Evolutionary conservation across 2,113 vertebrate genomes (phyloP), one percentile per base, ranked within the genome.

Genomic region (Reinhardtius hippoglossoides): DNA sequence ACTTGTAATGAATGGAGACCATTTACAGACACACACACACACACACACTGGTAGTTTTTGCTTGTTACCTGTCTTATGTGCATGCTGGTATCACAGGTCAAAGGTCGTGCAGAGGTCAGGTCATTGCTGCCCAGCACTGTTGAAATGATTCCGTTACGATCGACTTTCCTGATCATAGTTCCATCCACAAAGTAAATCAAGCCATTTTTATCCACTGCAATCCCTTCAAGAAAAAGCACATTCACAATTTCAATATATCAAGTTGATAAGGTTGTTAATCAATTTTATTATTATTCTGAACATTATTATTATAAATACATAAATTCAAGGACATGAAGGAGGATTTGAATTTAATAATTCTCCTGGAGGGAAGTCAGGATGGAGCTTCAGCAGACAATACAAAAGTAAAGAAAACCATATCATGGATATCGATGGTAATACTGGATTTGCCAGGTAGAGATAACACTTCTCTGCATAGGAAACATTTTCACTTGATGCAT

Each of bases 31-130:
- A 35, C 31, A 35, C 7, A 9, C 31, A 35, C 31, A 27, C 27
- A 35, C 31, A 35, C 1, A 8, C 31, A 35, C 31, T 8, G 31
- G 31, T 35, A 7, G 8, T 9, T 35, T 35, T 35, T 50, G 31
- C 18, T 15, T 35, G 21, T 64, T 64, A 99, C 98, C 98, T 99
- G 97, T 92, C 97, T 96, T 78, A 99, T 99, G 82, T 99, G 97
- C 97, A 99, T 99, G 94, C 97, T 99, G n/a, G 96, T 98, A 78
- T 99, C 98, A 54, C 98, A 99, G 58, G 97, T 99, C 46, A 99
- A 83, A 82, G 98, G 98, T 76, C 97, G 95, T 71, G 97, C 97
- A 14, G 98, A 99, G 3, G 97, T 99, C 83, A 99, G 93, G 85
- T 99, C 98, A 0, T 98, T 98, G 72, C 97, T 99, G 61, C 98